Evolutionary conservation across 1,140 invertebrate species (phyloP).

Genomic region (Antheraea mylitta): DNA sequence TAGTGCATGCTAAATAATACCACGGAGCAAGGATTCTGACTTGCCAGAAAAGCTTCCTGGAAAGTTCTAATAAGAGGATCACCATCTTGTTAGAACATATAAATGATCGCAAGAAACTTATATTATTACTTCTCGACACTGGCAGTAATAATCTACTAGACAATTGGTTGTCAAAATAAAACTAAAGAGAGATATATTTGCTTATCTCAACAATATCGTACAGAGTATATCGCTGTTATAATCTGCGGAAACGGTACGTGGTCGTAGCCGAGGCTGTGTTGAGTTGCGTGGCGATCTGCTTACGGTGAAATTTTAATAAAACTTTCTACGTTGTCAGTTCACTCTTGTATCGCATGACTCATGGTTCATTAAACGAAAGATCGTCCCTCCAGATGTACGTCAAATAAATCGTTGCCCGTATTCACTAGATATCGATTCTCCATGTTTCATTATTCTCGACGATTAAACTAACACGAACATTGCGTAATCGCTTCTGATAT

Average conservation of each 20-base stretch:
- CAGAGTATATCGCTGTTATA: conserved; percentile 20
- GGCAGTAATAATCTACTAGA: too few relatives aligned
- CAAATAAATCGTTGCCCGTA: conserved; percentile 8
- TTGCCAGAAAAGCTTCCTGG: too few relatives aligned
- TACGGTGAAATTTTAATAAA: conserved; percentile 71
- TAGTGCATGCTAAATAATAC: too few relatives aligned
- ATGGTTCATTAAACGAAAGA: conserved; percentile 46
- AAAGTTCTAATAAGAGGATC: too few relatives aligned
- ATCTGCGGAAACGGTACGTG: conserved; percentile 47
- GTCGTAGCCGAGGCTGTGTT: conserved; percentile 28
- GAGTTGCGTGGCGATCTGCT: conserved; percentile 37
- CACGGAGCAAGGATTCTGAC: too few relatives aligned
- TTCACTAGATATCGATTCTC: conserved; percentile 25
- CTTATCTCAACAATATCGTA: conserved; percentile 5
- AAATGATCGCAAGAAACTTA: too few relatives aligned
- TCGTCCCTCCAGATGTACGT: conserved; percentile 29
- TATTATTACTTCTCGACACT: too few relatives aligned
- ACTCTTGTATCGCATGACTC: conserved; percentile 37
- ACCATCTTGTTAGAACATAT: too few relatives aligned
- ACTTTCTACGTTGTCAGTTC: conserved; percentile 53
- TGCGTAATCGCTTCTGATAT: too few relatives aligned
- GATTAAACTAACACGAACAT: too few relatives aligned
- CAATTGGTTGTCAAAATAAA: too few relatives aligned
- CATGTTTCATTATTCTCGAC: conserved; percentile 4
- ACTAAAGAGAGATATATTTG: background rate